A percentile compares a stretch with the other conserved stretches of the same genome.
Conservation (phyloP, 2,797 vertebrate genomes). For the Agapornis canus region DNA sequence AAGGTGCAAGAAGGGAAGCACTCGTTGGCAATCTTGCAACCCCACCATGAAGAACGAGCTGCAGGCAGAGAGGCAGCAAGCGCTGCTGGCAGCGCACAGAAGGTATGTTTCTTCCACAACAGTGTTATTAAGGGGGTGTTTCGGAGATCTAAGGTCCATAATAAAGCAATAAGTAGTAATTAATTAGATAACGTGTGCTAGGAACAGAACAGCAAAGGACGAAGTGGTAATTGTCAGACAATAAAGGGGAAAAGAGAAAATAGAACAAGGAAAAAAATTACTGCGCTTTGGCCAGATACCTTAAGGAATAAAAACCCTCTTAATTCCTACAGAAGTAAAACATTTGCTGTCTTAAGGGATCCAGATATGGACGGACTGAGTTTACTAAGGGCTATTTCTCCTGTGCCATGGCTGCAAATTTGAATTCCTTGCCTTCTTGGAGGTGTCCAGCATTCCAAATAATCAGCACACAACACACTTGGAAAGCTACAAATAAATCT, state of each 20-base stretch:
- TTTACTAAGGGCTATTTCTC: neutral
- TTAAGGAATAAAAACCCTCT: neutral
- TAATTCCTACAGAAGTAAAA: neutral
- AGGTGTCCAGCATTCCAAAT: neutral
- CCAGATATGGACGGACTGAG: neutral
- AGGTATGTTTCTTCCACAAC: neutral
- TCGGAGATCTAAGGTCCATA: neutral
- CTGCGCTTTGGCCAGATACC: neutral
- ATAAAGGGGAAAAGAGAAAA: accelerated
- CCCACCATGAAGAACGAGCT: neutral
- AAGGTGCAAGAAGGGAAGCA: neutral
- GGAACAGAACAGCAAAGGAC: neutral
- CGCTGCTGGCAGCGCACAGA: accelerated
- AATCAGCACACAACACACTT: neutral
- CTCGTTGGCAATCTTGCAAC: neutral
- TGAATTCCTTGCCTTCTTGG: neutral
- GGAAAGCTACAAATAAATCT: neutral
- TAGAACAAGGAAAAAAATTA: neutral
- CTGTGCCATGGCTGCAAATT: neutral
- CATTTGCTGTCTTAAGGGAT: neutral
- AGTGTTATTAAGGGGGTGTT: neutral
- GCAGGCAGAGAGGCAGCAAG: neutral
- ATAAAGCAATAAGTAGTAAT: neutral
- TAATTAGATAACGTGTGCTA: accelerated
- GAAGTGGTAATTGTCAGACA: neutral